Evolutionary conservation across 2,888 invertebrate genomes (phyloP).

Genomic region (Beris morrisii): DNA sequence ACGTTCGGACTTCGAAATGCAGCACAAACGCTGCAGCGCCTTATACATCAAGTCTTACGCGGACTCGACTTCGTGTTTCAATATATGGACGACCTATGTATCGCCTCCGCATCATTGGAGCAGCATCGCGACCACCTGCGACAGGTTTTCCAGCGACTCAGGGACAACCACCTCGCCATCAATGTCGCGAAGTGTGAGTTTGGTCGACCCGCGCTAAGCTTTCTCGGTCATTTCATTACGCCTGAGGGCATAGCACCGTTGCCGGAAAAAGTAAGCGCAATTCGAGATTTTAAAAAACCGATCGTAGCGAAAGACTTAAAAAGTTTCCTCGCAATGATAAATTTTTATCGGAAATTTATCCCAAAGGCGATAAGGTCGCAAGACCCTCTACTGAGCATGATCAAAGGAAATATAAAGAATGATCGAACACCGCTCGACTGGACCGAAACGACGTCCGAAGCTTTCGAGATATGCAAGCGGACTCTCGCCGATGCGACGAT

Average conservation of each 20-base stretch:
- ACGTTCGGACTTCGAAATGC: too few relatives aligned
- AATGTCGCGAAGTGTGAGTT: constrained; percentile 35
- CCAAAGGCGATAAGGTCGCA: neutral
- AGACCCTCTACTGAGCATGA: neutral
- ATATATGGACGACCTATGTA: constrained; percentile 43
- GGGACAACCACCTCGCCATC: constrained; percentile 39
- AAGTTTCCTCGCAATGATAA: neutral
- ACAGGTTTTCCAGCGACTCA: constrained; percentile 37
- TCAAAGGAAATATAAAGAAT: neutral
- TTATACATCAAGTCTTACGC: neutral
- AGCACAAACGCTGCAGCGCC: neutral
- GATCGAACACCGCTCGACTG: neutral
- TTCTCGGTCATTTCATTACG: too few relatives aligned
- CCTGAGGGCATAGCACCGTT: neutral
- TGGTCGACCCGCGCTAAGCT: too few relatives aligned
- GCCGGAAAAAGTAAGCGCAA: neutral
- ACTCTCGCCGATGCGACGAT: neutral
- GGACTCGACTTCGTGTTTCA: constrained; percentile 38
- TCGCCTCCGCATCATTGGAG: constrained; percentile 37
- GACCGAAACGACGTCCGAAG: neutral
- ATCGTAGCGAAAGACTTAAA: neutral
- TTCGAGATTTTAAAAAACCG: neutral
- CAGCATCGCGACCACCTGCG: constrained; percentile 40
- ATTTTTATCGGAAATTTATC: constrained; percentile 2
- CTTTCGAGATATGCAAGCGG: neutral